A percentile compares a stretch with the other conserved stretches of the same genome.
phyloP scores from a whole-genome alignment of 2,113 vertebrate species.

The Ginglymostoma cirratum region DNA sequence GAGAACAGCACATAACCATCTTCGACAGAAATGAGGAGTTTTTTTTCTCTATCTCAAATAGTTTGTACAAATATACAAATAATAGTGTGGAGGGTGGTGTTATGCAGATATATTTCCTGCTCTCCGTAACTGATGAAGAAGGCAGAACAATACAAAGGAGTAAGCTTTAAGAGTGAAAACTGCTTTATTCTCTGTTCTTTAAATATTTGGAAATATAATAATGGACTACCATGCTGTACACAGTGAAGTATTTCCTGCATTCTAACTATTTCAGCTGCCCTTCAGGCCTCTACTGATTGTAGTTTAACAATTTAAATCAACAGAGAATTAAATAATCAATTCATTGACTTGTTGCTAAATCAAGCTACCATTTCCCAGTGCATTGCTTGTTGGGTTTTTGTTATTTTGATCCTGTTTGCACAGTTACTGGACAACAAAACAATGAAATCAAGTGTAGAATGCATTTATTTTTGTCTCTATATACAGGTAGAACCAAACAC shows the following conservation, averaged over 20 bases:
- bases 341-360: neutral
- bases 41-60: neutral
- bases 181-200: neutral
- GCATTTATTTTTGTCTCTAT: neutral
- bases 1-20: too few species aligned
- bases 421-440: neutral
- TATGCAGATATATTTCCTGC: neutral
- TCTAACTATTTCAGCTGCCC: neutral
- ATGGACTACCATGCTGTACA: neutral
- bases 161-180: neutral
- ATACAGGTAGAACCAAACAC: too few species aligned
- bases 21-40: too few species aligned
- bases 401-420: neutral
- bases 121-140: neutral
- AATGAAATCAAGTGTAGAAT: neutral
- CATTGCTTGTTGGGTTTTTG: neutral
- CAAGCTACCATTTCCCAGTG: neutral
- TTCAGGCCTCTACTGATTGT: neutral
- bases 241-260: neutral
- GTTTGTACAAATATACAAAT: neutral
- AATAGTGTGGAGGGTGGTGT: neutral
- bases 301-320: constrained; percentile 27
- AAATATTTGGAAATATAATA: neutral
- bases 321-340: neutral
- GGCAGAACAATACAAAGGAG: neutral